Evolutionary conservation across 2,797 vertebrate genomes (phyloP).

Genomic region (Acanthornis magna): DNA sequence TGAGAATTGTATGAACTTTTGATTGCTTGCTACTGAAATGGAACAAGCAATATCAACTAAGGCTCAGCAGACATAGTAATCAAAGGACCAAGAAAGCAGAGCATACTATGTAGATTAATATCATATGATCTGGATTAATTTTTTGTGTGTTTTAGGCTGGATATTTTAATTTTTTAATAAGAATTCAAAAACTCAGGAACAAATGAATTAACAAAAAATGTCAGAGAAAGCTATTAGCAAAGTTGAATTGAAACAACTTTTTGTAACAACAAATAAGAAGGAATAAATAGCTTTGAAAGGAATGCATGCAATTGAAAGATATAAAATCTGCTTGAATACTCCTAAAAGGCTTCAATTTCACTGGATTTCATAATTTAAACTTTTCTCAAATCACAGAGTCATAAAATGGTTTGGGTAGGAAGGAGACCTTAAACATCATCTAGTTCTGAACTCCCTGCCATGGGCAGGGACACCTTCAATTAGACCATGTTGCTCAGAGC

Average conservation of each 20-base stretch:
- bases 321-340: not conserved
- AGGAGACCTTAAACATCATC: not conserved
- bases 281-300: not conserved
- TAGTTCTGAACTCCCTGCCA: not conserved
- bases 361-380: not conserved
- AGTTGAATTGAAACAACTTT: not conserved
- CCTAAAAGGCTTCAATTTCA: not conserved
- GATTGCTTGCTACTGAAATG: not conserved
- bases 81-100: not conserved
- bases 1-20: not conserved
- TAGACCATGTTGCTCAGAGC: not conserved
- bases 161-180: not conserved
- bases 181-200: not conserved
- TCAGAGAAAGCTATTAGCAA: not conserved
- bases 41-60: not conserved
- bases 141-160: not conserved
- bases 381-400: not conserved
- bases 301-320: not conserved
- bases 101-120: not conserved
- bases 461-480: not conserved
- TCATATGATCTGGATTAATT: accelerated
- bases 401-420: not conserved
- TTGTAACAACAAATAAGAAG: not conserved
- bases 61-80: not conserved
- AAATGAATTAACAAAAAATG: not conserved